Conservation (phyloP, 2,113 vertebrate species). For the Nanorana parkeri region DNA sequence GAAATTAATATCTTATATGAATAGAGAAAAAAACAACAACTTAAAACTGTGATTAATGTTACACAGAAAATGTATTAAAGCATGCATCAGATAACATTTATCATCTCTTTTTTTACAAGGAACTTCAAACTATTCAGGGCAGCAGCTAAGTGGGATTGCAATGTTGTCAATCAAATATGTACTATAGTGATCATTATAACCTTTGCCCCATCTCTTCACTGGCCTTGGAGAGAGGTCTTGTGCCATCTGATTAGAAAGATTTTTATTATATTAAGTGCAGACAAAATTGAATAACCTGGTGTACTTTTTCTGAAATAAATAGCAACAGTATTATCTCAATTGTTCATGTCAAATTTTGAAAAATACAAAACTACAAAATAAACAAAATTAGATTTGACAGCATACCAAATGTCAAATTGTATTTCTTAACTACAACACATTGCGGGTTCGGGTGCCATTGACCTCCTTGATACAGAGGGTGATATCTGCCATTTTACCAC, state of each 20-base stretch:
- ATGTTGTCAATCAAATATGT: slow-evolving; percentile 1
- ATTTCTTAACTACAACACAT: too few relatives aligned
- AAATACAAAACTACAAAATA: background rate
- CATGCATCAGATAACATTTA: slow-evolving; percentile 14
- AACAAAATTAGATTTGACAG: background rate
- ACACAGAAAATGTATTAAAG: background rate
- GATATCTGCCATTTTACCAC: too few relatives aligned
- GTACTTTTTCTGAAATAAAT: background rate
- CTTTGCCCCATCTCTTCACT: background rate
- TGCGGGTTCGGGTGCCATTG: too few relatives aligned
- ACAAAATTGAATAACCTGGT: background rate
- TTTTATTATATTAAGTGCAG: background rate
- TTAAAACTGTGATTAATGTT: background rate
- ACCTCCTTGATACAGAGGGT: too few relatives aligned
- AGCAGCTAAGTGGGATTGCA: background rate
- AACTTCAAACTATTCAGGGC: background rate
- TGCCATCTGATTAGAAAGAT: background rate
- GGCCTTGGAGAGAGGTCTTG: slow-evolving; percentile 13
- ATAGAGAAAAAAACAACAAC: background rate
- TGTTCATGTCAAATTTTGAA: background rate
- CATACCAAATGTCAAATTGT: too few relatives aligned
- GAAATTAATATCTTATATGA: too few relatives aligned
- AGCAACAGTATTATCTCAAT: background rate
- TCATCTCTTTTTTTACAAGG: background rate
- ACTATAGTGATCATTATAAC: background rate